Evolutionary conservation across 2,888 invertebrate species (phyloP).

Genomic region (Drosophila lacicola): DNA sequence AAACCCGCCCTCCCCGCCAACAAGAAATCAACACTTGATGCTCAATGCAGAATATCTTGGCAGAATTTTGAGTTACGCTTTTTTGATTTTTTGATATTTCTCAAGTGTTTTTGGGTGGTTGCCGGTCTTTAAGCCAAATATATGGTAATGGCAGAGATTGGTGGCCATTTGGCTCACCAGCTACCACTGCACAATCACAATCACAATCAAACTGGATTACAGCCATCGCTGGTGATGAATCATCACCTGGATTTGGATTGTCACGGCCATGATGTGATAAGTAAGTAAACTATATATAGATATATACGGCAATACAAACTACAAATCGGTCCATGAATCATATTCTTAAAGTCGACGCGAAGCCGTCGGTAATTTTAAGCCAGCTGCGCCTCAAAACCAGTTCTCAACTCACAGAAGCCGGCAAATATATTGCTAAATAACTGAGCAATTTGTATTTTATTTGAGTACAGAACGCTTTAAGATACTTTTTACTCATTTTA

Average conservation of each 20-base stretch:
- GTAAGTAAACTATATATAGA: conserved; percentile 67
- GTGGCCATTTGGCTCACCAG: conserved; percentile 89
- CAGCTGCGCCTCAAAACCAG: conserved; percentile 28
- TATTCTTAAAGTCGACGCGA: neutral
- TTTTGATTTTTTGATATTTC: conserved; percentile 40
- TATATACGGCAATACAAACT: neutral
- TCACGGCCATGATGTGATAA: conserved; percentile 85
- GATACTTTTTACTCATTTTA: neutral
- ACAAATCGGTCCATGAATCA: conserved; percentile 21
- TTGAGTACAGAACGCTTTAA: neutral
- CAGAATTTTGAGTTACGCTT: conserved; percentile 43
- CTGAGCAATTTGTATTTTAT: conserved; percentile 4
- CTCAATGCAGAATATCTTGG: conserved; percentile 57
- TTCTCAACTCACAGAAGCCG: conserved; percentile 19
- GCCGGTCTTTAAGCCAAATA: conserved; percentile 84
- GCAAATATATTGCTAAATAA: conserved; percentile 1
- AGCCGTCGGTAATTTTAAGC: conserved; percentile 33
- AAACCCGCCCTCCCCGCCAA: neutral
- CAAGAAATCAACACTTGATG: conserved; percentile 37
- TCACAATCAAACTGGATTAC: conserved; percentile 87
- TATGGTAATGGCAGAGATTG: conserved; percentile 89
- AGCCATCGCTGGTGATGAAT: conserved; percentile 88
- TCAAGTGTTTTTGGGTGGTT: conserved; percentile 67
- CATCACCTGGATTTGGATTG: conserved; percentile 86
- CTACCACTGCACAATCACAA: conserved; percentile 86